These are phyloP conservation scores for Bovichtus diacanthus DNA, from an alignment of 2,797 vertebrate genomes.

Conservation along the genomic window DNA sequence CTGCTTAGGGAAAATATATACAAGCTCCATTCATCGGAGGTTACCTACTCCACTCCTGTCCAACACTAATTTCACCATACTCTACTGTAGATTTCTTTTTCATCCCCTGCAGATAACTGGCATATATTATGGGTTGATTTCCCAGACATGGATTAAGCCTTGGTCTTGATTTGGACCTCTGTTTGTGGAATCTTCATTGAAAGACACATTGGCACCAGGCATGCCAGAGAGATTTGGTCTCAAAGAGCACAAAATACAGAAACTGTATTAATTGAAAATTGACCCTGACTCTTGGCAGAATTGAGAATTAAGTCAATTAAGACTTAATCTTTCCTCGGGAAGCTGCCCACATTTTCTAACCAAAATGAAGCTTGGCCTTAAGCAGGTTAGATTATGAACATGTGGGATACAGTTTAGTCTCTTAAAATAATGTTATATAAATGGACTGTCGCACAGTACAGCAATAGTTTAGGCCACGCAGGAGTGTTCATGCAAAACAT, in stretches of 20 bases:
- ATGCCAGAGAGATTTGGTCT: neutral
- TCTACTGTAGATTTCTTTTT: neutral
- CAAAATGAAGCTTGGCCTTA: neutral
- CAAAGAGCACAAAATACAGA: neutral
- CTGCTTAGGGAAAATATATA: too few species aligned
- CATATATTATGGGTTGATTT: neutral
- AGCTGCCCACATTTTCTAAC: conserved; percentile 2
- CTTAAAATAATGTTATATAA: conserved; percentile 1
- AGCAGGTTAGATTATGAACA: conserved; percentile 9
- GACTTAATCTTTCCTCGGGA: neutral
- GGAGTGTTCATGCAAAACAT: neutral
- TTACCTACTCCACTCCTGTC: neutral
- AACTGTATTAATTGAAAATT: neutral
- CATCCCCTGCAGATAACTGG: neutral
- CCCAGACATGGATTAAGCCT: conserved; percentile 22
- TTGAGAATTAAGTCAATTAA: conserved; percentile 1
- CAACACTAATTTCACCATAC: neutral
- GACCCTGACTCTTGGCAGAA: conserved; percentile 6
- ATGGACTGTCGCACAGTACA: neutral
- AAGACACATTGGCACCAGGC: conserved; percentile 3
- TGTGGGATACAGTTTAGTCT: neutral
- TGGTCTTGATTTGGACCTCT: neutral
- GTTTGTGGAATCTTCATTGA: neutral
- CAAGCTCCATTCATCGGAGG: too few species aligned
- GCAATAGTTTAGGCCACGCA: neutral